Evolutionary conservation across 2,797 vertebrate genomes (phyloP).

Genomic region (Argyrosomus regius): DNA sequence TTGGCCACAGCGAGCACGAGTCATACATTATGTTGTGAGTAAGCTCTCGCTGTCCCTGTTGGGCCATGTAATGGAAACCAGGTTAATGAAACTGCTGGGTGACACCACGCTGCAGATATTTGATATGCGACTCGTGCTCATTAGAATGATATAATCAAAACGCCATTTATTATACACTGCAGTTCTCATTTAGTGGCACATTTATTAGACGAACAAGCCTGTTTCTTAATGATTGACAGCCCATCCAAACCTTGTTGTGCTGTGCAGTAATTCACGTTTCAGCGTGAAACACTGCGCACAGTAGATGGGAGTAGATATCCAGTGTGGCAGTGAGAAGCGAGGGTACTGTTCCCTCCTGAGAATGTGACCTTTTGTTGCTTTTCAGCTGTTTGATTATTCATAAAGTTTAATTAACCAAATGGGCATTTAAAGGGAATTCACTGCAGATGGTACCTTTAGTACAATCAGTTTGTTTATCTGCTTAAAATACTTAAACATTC

Average conservation of each 20-base stretch:
- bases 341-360: slow-evolving; percentile 25
- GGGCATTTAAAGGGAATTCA: slow-evolving; percentile 28
- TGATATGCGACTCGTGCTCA: slow-evolving; percentile 28
- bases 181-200: background rate
- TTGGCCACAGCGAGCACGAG: background rate
- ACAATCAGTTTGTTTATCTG: background rate
- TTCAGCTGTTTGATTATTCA: slow-evolving; percentile 59
- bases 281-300: background rate
- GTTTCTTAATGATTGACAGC: background rate
- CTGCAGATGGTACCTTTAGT: slow-evolving; percentile 8
- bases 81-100: slow-evolving; percentile 40
- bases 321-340: slow-evolving; percentile 4
- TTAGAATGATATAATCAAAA: slow-evolving; percentile 40
- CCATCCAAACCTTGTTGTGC: slow-evolving; percentile 1
- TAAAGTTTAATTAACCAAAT: slow-evolving; percentile 61
- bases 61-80: slow-evolving; percentile 37
- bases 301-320: slow-evolving; percentile 10
- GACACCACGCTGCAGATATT: slow-evolving; percentile 31
- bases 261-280: background rate
- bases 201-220: slow-evolving; percentile 4
- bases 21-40: slow-evolving; percentile 26
- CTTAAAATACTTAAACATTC: slow-evolving; percentile 1
- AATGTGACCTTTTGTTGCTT: slow-evolving; percentile 48
- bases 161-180: background rate
- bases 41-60: slow-evolving; percentile 13